phyloP scores from a whole-genome alignment of 1,140 invertebrate species.

The Oryzaephilus surinamensis region DNA sequence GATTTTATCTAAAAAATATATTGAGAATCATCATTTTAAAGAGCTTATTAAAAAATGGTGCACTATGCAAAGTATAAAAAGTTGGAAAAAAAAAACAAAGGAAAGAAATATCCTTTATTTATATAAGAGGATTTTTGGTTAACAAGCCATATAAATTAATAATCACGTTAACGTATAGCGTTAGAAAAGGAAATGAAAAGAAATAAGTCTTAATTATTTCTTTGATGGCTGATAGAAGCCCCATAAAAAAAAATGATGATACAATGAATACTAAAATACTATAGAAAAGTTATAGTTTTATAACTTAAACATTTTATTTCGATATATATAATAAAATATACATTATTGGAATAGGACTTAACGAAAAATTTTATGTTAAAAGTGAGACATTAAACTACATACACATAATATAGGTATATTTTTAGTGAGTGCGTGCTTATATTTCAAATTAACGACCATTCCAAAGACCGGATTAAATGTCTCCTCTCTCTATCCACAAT shows the following conservation, averaged over 20 bases:
- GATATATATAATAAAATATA: too few relatives aligned
- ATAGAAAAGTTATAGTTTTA: too few relatives aligned
- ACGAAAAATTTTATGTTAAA: too few relatives aligned
- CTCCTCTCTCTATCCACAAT: conserved; percentile 13
- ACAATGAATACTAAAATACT: too few relatives aligned
- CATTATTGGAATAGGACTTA: too few relatives aligned
- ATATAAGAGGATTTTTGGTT: conserved; percentile 27
- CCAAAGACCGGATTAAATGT: conserved; percentile 3
- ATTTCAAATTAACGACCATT: too few relatives aligned
- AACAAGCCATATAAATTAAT: conserved; percentile 31
- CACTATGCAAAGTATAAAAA: too few relatives aligned
- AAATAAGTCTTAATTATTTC: conserved; percentile 22
- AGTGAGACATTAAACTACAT: too few relatives aligned
- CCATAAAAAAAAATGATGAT: conserved; percentile 5
- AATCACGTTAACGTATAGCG: conserved; percentile 21
- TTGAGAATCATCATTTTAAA: conserved; percentile 7
- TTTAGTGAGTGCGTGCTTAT: too few relatives aligned
- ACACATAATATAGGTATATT: too few relatives aligned
- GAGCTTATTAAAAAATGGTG: conserved; percentile 8
- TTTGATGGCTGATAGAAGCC: too few relatives aligned
- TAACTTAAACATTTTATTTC: conserved; percentile 9
- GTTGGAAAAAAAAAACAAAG: conserved; percentile 29
- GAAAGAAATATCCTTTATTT: conserved; percentile 19
- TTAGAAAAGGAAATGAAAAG: conserved; percentile 20
- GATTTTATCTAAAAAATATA: too few relatives aligned